Base-by-base conservation (phyloP, 2,797 vertebrate genomes). In the Limnodromus scolopaceus region DNA sequence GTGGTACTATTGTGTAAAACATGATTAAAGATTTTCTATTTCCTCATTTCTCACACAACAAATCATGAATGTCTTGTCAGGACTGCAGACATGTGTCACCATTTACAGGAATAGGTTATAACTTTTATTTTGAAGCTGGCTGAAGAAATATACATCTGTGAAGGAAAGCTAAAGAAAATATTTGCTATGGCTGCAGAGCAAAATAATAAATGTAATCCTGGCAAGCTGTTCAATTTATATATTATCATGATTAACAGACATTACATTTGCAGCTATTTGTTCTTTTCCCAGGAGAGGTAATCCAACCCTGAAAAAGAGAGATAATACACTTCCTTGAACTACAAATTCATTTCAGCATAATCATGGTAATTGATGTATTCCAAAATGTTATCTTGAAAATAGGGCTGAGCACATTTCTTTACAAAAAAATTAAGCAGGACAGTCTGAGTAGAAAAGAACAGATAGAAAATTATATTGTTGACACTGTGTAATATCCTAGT, bases 261-360 rank as follows among this genome's bases (percentile, higher is more conserved):
- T 36, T 90, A 64, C 88, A 92, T 93, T 78, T 86, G 39, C 69
- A 97, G 79, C 60, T 87, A 80, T 77, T 86, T 93, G 25, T 90
- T 92, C 82, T 90, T 94, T 95, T 77, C 63, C 78, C 86, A 93
- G 69, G 71, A 96, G 95, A 89, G 64, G 76, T 89, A 97, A 92
- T 91, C 38, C 71, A 89, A 24, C 12, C 65, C 93, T 98, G 94
- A 63, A 78, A 94, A 91, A 96, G 60, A 81, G 74, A 95, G 91
- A 97, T 96, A 97, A 96, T 90, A 78, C 41, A 76, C 68, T 91
- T 72, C 20, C 30, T 74, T 90, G 57, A 96, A 97, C 70, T 81
- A 88, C 19, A 68, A 83, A 89, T 94, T 89, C 32, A 92, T 95
- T 97, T 95, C 60, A 88, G 16, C 34, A 87, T 93, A 84, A 79